phyloP scores from a whole-genome alignment of 2,888 invertebrate genomes.

The Chymomyza fuscimana region DNA sequence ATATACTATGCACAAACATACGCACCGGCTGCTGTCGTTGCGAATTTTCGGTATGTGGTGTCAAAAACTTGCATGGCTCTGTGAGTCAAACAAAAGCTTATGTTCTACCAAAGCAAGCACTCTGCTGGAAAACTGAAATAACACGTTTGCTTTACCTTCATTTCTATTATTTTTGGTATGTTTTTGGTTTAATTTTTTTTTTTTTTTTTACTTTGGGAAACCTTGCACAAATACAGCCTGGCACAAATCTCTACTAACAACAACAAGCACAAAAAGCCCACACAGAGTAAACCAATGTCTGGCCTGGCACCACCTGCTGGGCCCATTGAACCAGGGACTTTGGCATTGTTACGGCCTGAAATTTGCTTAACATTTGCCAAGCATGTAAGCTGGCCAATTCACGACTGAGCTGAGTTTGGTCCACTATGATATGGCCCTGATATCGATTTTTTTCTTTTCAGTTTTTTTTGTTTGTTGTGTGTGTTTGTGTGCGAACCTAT shows the following conservation, averaged over 20 bases:
- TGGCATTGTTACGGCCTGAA: neutral
- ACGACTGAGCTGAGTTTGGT: neutral
- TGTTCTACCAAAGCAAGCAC: neutral
- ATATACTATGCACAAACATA: conserved; percentile 7
- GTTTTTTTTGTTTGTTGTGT: too few relatives aligned
- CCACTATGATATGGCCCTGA: neutral
- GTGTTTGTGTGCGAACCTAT: neutral
- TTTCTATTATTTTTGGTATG: neutral
- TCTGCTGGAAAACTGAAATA: conserved; percentile 28
- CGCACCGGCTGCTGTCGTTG: conserved; percentile 18
- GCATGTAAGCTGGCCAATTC: neutral
- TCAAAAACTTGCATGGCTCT: neutral
- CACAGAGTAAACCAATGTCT: neutral
- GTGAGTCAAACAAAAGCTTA: conserved; percentile 7
- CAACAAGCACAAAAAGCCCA: neutral
- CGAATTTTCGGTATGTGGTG: conserved; percentile 5
- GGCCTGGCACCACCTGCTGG: neutral
- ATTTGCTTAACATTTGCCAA: neutral
- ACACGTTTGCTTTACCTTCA: conserved; percentile 29
- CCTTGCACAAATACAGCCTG: neutral
- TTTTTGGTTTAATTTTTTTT: neutral
- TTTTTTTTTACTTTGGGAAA: neutral
- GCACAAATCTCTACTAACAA: neutral
- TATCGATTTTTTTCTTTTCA: neutral
- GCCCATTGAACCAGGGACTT: neutral